phyloP scores from a whole-genome alignment of 2,888 invertebrate genomes.

The Drosophila fulvimacula region DNA sequence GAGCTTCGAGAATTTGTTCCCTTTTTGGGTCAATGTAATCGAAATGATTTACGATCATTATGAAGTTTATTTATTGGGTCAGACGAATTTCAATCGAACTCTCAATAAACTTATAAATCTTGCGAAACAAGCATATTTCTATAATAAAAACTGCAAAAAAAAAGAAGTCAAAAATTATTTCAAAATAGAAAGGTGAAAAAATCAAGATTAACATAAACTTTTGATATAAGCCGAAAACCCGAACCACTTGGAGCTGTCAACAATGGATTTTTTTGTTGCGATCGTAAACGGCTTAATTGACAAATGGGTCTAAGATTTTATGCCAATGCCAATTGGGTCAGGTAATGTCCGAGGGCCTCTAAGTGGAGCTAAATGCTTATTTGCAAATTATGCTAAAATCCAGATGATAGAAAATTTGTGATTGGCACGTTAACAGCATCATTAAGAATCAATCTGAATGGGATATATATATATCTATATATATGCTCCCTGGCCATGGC shows the following conservation, averaged over 20 bases:
- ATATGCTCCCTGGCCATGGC: conserved; percentile 22
- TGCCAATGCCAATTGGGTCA: conserved; percentile 56
- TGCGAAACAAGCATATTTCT: conserved; percentile 22
- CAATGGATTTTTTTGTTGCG: conserved; percentile 15
- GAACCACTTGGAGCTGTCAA: conserved; percentile 52
- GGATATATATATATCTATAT: conserved; percentile 15
- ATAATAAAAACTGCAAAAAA: conserved; percentile 16
- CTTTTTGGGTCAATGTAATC: conserved; percentile 25
- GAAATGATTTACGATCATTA: conserved; percentile 23
- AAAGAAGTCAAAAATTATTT: conserved; percentile 5
- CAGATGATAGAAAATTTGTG: conserved; percentile 48
- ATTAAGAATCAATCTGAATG: conserved; percentile 45
- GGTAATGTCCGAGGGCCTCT: conserved; percentile 50
- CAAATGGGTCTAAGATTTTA: conserved; percentile 58
- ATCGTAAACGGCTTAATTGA: conserved; percentile 53
- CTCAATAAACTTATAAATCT: conserved; percentile 60
- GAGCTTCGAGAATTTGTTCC: not conserved
- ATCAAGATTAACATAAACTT: conserved; percentile 60
- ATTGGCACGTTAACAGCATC: conserved; percentile 55
- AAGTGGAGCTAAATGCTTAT: conserved; percentile 1
- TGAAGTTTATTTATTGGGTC: conserved; percentile 34
- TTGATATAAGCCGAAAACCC: conserved; percentile 32
- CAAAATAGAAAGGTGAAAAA: conserved; percentile 63
- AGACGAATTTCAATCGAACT: conserved; percentile 35
- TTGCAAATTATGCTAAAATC: conserved; percentile 54